Base-by-base conservation (phyloP, 2,113 vertebrate genomes). In the Ochotona curzoniae region DNA sequence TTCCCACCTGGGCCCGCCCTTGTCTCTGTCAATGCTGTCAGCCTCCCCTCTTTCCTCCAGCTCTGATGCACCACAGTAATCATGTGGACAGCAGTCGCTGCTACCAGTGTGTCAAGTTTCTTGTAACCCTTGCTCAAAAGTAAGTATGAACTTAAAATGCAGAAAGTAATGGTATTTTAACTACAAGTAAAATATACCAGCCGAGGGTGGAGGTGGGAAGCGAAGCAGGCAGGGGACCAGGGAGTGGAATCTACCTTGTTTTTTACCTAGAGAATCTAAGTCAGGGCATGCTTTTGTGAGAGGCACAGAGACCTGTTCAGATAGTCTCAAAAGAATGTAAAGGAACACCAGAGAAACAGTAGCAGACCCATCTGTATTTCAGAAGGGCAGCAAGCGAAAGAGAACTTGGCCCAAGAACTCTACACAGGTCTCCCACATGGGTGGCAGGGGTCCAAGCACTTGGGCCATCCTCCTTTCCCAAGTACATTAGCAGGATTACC, bases 91-190 rank as follows among this genome's bases (percentile, higher is more conserved):
- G 99, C 98, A 99, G 99, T 63, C 99, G 99, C 80, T 99, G 99
- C 97, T 99, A 99, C 96, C 99, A 99, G 97, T 99, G 99, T 97
- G 99, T 99, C 87, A 99, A 99, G 97, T 99, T 99, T 97, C 98
- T 99, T 67, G 99, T 99, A 63, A 99, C 99, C 47, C 98, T 99
- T 96, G 99, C 99, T 96, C 99, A 99, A 93, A 99, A 99, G 99
- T 99, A 97, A 99, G 99, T 99, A 79, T 44, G 38, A 3, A 47
- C 51, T 79, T 70, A 7, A 75, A 35, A 51, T 49, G 2, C 67
- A 87, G 4, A 73, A 3, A 66, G n/a, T 74, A 38, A 25, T 47
- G 28, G 14, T 57, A 23, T 86, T 84, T 67, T 17, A 60, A 44
- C 83, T 78, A 44, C 32, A 88, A 67, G 63, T 66, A 57, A 78